phyloP scores from a whole-genome alignment of 2,888 invertebrate genomes.

The Thysanoteuthis rhombus region DNA sequence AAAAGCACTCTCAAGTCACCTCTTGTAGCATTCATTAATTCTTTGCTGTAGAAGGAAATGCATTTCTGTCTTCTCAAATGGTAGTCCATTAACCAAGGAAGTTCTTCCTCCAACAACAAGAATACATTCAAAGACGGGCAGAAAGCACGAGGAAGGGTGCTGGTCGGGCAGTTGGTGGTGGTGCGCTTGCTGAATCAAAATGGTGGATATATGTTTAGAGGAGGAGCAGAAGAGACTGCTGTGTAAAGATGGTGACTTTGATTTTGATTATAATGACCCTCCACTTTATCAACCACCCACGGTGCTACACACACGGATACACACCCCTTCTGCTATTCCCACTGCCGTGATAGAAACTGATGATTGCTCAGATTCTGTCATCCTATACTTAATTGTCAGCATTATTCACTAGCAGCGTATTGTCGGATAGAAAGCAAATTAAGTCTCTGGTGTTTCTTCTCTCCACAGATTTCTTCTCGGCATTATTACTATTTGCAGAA shows the following conservation, averaged over 20 bases:
- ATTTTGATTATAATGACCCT: neutral
- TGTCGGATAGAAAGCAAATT: neutral
- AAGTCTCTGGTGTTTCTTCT: neutral
- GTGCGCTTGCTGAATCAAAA: neutral
- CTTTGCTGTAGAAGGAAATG: slow-evolving; percentile 1
- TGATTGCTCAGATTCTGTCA: neutral
- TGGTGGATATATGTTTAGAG: neutral
- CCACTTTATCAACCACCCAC: neutral
- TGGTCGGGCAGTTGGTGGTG: neutral
- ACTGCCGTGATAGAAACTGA: neutral
- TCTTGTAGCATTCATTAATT: neutral
- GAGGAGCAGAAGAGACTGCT: neutral
- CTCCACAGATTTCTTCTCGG: neutral
- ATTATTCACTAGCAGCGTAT: neutral
- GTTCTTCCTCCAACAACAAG: neutral
- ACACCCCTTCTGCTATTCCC: neutral
- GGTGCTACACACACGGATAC: no score
- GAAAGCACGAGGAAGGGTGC: neutral
- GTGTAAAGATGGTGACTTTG: neutral
- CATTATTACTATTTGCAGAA: no score
- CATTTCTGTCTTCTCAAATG: slow-evolving; percentile 29
- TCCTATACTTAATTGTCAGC: neutral
- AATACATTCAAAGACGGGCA: neutral
- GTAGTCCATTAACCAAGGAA: slow-evolving; percentile 26
- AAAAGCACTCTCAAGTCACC: slow-evolving; percentile 14